A percentile compares a stretch with the other conserved stretches of the same genome.
These are phyloP conservation scores for Morone chrysops DNA, from an alignment of 2,113 vertebrate genomes.

Conservation along the genomic window DNA sequence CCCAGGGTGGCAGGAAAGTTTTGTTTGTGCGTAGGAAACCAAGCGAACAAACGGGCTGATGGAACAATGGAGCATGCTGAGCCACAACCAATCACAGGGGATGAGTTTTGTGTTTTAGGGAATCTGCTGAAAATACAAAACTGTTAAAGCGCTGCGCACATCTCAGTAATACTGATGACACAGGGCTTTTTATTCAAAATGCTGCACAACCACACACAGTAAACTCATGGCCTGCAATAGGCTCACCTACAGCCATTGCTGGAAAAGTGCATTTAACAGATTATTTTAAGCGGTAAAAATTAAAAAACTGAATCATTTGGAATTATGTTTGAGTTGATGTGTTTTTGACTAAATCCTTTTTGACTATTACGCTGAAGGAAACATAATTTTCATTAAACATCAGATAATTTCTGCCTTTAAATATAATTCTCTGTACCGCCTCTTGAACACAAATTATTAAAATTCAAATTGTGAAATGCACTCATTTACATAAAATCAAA, in stretches of 20 bases:
- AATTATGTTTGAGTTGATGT: background rate
- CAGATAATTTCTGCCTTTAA: background rate
- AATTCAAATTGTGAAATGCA: slow-evolving; percentile 6
- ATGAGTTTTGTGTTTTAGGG: slow-evolving; percentile 81
- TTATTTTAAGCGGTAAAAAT: slow-evolving; percentile 27
- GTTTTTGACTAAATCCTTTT: slow-evolving; percentile 1
- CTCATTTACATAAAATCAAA: slow-evolving; percentile 38
- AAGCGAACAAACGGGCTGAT: slow-evolving; percentile 65
- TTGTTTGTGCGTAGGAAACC: slow-evolving; percentile 78
- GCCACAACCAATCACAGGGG: slow-evolving; percentile 80
- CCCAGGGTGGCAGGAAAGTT: slow-evolving; percentile 77
- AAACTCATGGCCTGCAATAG: slow-evolving; percentile 25
- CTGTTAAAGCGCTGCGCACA: slow-evolving; percentile 73
- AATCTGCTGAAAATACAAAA: slow-evolving; percentile 89
- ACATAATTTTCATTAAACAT: slow-evolving; percentile 11
- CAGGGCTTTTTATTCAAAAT: slow-evolving; percentile 79
- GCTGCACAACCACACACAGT: slow-evolving; percentile 54
- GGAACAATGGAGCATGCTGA: slow-evolving; percentile 75
- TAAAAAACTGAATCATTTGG: background rate
- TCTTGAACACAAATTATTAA: background rate
- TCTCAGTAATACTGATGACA: slow-evolving; percentile 81
- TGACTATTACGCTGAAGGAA: background rate
- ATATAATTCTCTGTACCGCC: background rate
- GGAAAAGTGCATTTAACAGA: slow-evolving; percentile 25
- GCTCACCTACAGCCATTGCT: slow-evolving; percentile 19